Evolutionary conservation across 2,113 vertebrate genomes (phyloP).

Genomic region (Pionites leucogaster): DNA sequence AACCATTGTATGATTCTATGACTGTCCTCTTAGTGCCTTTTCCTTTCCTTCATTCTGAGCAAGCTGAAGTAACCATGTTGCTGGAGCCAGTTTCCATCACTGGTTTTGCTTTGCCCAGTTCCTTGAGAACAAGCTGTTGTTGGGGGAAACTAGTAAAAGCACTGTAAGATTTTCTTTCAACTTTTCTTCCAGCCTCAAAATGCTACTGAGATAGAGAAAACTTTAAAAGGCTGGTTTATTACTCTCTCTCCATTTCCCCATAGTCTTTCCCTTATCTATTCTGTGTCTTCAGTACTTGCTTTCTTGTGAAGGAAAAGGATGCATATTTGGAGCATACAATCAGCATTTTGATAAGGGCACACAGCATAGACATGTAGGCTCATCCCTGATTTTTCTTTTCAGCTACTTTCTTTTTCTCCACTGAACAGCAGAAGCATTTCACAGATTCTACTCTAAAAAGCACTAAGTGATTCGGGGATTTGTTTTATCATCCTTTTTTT

Average conservation of each 20-base stretch:
- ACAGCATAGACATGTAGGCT: neutral
- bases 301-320: neutral
- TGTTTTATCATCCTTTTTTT: neutral
- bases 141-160: neutral
- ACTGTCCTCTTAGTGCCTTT: neutral
- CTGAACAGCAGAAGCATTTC: neutral
- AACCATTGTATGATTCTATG: neutral
- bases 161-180: neutral
- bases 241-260: neutral
- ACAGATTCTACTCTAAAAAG: neutral
- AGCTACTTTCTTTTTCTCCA: neutral
- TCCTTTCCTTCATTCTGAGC: neutral
- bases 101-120: neutral
- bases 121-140: slow-evolving; percentile 1
- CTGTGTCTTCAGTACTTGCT: neutral
- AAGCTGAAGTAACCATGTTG: neutral
- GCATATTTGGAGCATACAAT: neutral
- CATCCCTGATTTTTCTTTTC: neutral
- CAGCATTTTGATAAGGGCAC: slow-evolving; percentile 24
- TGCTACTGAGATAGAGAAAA: neutral
- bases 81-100: neutral
- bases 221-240: neutral
- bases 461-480: neutral
- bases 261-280: neutral
- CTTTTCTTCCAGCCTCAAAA: neutral